A percentile compares a stretch with the other conserved stretches of the same genome.
Conservation (phyloP, 2,888 invertebrate genomes). For the Alsophila aescularia region DNA sequence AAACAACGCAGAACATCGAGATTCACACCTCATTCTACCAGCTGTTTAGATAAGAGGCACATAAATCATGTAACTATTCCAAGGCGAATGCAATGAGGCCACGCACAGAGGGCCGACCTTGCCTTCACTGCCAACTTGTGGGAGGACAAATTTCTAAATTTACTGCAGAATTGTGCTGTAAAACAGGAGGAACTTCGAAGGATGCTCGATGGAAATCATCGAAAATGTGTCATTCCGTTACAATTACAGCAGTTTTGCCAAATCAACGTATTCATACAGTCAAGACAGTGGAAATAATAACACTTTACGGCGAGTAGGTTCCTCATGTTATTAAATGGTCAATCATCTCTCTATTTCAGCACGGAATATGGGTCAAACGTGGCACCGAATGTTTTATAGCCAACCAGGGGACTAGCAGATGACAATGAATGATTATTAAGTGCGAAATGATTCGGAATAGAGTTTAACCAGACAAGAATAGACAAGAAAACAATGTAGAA, state of each 20-base stretch:
- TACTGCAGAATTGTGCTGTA: conserved; percentile 2
- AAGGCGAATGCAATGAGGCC: conserved; percentile 80
- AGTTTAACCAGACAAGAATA: not conserved
- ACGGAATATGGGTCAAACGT: conserved; percentile 68
- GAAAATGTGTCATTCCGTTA: not conserved
- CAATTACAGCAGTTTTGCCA: conserved; percentile 14
- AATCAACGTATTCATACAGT: conserved; percentile 16
- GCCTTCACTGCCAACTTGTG: conserved; percentile 67
- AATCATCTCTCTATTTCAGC: conserved; percentile 65
- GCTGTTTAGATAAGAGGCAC: conserved; percentile 69
- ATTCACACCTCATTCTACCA: conserved; percentile 57
- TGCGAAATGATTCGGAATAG: conserved; percentile 9
- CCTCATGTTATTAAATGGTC: conserved; percentile 73
- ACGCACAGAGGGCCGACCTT: conserved; percentile 78
- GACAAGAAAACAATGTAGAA: not conserved
- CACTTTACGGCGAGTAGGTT: conserved; percentile 60
- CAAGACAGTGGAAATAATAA: conserved; percentile 25
- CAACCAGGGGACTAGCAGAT: conserved; percentile 39
- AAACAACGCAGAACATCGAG: conserved; percentile 44
- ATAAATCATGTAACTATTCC: conserved; percentile 81
- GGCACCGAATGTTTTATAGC: conserved; percentile 61
- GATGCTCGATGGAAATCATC: conserved; percentile 2
- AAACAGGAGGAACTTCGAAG: conserved; percentile 5
- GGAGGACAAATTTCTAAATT: conserved; percentile 61
- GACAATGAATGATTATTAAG: conserved; percentile 24